Percentiles rank a stretch among this genome's conserved stretches.
Evolutionary conservation across 2,888 invertebrate species (phyloP).

Genomic region (Hydrotaea cyrtoneurina): DNA sequence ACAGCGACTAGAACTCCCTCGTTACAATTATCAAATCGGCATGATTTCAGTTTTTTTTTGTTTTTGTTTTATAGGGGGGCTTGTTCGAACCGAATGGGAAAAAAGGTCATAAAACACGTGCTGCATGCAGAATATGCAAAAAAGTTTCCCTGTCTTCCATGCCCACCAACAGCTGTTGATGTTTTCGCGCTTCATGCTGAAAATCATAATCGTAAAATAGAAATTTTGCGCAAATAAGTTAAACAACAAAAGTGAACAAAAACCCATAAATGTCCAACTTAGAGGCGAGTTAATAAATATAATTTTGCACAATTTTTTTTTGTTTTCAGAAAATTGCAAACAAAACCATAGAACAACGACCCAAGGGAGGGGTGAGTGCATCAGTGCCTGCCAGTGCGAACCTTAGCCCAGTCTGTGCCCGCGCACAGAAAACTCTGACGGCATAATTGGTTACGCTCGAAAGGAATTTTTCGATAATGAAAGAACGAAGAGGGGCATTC

Average conservation of each 20-base stretch:
- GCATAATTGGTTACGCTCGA: constrained; percentile 76
- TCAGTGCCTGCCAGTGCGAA: constrained; percentile 29
- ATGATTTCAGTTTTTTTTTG: too few relatives aligned
- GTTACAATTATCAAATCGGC: neutral
- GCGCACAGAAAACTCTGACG: neutral
- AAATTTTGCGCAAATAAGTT: constrained; percentile 57
- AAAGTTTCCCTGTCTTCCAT: constrained; percentile 38
- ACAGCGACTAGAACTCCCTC: constrained; percentile 36
- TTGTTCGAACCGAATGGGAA: constrained; percentile 34
- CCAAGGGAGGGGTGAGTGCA: constrained; percentile 51
- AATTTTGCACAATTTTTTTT: constrained; percentile 58
- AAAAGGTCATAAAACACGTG: constrained; percentile 61
- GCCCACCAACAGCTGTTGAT: constrained; percentile 59
- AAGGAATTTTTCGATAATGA: constrained; percentile 66
- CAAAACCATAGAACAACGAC: constrained; percentile 51
- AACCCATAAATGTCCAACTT: constrained; percentile 65
- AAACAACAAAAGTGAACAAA: constrained; percentile 38
- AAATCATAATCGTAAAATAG: constrained; percentile 54
- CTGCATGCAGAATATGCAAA: constrained; percentile 56
- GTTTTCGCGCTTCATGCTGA: constrained; percentile 45
- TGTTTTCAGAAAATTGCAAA: constrained; percentile 5
- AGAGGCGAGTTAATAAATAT: constrained; percentile 65
- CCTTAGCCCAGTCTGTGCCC: neutral
- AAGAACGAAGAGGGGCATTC: constrained; percentile 60
- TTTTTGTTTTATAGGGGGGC: constrained; percentile 64